Evolutionary conservation across 2,888 invertebrate species (phyloP).

Genomic region (Athalia cordata): DNA sequence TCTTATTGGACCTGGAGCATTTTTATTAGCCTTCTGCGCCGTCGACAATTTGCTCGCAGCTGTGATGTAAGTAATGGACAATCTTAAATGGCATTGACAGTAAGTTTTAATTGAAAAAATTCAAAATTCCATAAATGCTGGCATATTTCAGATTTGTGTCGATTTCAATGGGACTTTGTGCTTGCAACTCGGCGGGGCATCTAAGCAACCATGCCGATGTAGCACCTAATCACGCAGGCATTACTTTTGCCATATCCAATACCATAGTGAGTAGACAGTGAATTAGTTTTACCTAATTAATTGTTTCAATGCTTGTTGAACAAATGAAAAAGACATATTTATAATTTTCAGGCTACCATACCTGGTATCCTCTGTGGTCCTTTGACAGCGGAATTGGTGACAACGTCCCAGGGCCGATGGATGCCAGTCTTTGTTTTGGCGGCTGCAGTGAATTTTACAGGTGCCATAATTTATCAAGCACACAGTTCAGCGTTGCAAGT

Average conservation of each 20-base stretch:
- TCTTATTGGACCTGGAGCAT: constrained; percentile 82
- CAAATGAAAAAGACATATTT: not conserved
- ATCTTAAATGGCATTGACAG: not conserved
- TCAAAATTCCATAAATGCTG: constrained; percentile 33
- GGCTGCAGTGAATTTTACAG: constrained; percentile 82
- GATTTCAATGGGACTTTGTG: constrained; percentile 84
- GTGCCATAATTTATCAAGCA: constrained; percentile 83
- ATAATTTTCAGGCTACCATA: constrained; percentile 79
- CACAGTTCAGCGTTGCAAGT: constrained; percentile 83
- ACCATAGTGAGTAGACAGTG: constrained; percentile 76
- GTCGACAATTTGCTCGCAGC: constrained; percentile 82
- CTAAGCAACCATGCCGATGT: constrained; percentile 86
- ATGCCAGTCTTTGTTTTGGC: constrained; percentile 84
- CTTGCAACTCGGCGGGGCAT: constrained; percentile 85
- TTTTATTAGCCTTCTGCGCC: constrained; percentile 82
- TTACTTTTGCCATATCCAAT: constrained; percentile 86
- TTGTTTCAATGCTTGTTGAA: not conserved
- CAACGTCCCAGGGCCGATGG: constrained; percentile 83
- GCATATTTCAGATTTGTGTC: constrained; percentile 78
- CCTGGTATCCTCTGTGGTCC: constrained; percentile 87
- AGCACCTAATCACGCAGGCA: constrained; percentile 85
- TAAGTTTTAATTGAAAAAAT: constrained; percentile 29
- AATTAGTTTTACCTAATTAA: not conserved
- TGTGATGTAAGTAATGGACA: constrained; percentile 77
- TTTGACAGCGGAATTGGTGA: constrained; percentile 83